These are phyloP conservation scores for Esperia sulphurella DNA, from an alignment of 2,888 invertebrate species.

Conservation along the genomic window DNA sequence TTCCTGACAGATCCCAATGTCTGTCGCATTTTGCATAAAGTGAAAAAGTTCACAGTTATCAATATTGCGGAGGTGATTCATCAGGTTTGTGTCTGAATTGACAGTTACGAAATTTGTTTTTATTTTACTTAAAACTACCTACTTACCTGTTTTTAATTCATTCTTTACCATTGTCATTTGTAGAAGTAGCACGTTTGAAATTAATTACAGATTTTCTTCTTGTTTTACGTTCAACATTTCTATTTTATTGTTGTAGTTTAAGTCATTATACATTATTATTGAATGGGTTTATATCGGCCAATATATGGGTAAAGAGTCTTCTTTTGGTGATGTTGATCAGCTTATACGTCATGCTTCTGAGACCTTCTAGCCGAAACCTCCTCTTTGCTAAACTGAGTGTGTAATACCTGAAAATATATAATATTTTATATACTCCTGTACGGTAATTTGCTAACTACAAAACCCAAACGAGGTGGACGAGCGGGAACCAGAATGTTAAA, in stretches of 20 bases:
- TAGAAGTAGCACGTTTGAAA: too few species aligned
- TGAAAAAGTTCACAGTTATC: constrained; percentile 58
- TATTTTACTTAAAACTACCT: too few species aligned
- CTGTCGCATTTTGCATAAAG: constrained; percentile 55
- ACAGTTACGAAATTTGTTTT: not conserved
- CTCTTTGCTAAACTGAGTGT: constrained; percentile 86
- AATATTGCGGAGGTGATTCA: constrained; percentile 44
- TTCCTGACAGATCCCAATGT: constrained; percentile 50
- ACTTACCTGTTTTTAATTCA: not conserved
- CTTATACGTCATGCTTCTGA: constrained; percentile 87
- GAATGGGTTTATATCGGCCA: constrained; percentile 80
- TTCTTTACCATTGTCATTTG: too few species aligned
- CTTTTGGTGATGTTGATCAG: constrained; percentile 80
- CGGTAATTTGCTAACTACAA: too few species aligned
- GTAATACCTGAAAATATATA: constrained; percentile 79
- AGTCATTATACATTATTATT: not conserved
- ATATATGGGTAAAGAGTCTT: constrained; percentile 86
- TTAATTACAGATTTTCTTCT: not conserved
- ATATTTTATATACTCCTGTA: too few species aligned
- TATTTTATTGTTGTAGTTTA: not conserved
- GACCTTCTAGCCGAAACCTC: constrained; percentile 86
- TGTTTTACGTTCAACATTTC: not conserved
- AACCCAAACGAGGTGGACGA: too few species aligned
- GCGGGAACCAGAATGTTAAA: too few species aligned
- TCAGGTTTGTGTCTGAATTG: constrained; percentile 25